A percentile compares a stretch with the other conserved stretches of the same genome.
phyloP scores from a whole-genome alignment of 2,888 invertebrate species.

The Balanococcus diminutus region DNA sequence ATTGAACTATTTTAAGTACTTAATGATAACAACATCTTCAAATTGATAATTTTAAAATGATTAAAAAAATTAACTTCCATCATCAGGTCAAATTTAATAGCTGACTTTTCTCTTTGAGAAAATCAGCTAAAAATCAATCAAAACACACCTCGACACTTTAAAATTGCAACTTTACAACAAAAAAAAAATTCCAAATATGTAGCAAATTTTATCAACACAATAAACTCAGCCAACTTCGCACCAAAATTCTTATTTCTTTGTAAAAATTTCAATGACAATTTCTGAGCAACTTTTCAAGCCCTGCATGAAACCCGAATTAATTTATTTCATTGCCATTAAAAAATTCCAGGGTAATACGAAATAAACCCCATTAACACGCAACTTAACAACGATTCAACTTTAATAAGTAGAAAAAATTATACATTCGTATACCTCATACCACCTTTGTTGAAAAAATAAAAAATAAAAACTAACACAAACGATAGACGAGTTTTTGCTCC shows the following conservation, averaged over 20 bases:
- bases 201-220: not conserved
- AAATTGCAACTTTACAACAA: no score
- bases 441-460: not conserved
- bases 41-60: no score
- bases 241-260: not conserved
- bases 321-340: constrained; percentile 14
- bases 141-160: no score
- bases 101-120: no score
- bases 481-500: not conserved
- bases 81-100: no score
- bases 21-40: no score
- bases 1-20: no score
- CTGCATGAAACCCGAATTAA: constrained; percentile 11
- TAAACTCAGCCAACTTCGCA: not conserved
- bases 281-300: not conserved
- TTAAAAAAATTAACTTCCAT: no score
- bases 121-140: no score
- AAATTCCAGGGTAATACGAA: not conserved
- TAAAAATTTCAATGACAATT: not conserved
- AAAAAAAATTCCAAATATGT: not conserved
- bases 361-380: constrained; percentile 19
- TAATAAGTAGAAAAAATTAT: constrained; percentile 19
- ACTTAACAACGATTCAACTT: not conserved
- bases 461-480: not conserved
- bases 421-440: no score